Conservation (phyloP, 1,140 invertebrate species). For the Cylas formicarius region DNA sequence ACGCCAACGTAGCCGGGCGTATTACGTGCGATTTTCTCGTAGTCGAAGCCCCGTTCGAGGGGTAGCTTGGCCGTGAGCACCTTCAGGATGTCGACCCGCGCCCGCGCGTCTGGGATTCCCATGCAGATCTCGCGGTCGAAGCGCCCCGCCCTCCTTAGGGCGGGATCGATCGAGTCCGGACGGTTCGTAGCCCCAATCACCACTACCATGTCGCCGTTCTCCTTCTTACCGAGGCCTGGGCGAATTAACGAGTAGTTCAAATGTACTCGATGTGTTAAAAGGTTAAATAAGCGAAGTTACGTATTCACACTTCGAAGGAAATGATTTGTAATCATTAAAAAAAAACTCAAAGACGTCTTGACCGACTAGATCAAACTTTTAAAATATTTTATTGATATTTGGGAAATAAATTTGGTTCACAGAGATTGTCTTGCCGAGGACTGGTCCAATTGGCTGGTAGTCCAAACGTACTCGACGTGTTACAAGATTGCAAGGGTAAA, state of each 20-base stretch:
- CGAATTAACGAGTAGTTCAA: constrained; percentile 12
- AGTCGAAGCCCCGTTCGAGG: constrained; percentile 62
- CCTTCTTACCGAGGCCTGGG: constrained; percentile 51
- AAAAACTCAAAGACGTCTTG: too few species aligned
- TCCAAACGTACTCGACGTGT: too few species aligned
- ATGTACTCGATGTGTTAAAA: too few species aligned
- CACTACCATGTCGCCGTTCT: constrained; percentile 64
- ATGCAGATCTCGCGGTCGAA: constrained; percentile 90
- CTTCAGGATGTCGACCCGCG: constrained; percentile 67
- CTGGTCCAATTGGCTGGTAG: too few species aligned
- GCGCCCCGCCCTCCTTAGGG: constrained; percentile 81
- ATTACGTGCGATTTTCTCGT: constrained; percentile 63
- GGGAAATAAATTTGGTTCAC: too few species aligned
- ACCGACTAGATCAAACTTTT: too few species aligned
- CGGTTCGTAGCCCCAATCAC: constrained; percentile 94
- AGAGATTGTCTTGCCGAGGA: too few species aligned
- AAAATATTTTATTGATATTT: too few species aligned
- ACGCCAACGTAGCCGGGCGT: constrained; percentile 97
- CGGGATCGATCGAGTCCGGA: constrained; percentile 88
- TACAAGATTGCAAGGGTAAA: too few species aligned
- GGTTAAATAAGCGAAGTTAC: too few species aligned
- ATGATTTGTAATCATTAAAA: too few species aligned
- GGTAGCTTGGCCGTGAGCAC: constrained; percentile 59
- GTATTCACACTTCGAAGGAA: too few species aligned
- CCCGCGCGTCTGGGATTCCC: constrained; percentile 83